Evolutionary conservation across 2,888 invertebrate genomes (phyloP), one percentile per base, ranked within the genome.

Genomic region (Oxyscelio sp.): DNA sequence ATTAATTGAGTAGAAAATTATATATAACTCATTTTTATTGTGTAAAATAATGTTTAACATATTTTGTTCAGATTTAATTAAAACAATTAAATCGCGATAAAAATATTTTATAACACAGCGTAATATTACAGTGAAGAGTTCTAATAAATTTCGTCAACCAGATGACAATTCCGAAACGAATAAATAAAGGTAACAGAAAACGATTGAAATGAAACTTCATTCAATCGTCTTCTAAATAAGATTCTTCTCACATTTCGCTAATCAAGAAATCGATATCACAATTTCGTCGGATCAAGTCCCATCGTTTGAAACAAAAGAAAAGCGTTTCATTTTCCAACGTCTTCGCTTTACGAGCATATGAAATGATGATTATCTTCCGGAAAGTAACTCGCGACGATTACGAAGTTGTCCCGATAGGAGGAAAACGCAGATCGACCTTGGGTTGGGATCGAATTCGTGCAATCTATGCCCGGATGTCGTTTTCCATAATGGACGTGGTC

Each of bases 341-440:
- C 31, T 43, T 68, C 19, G 48, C 38, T 81, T 81, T 81, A 81
- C 52, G 75, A 63, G 63, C 75, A 63, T 75, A 75, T 65, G 65
- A 77, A 71, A 38, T 17, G 63, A 70, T 75, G 70, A 82, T 82
- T 75, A 82, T 77, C 65, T 61, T 65, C 40, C 56, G 70, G 27
- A 61, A 63, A 63, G 73, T 48, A 70, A 43, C 52, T 65, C 71
- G 52, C 66, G 68, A 27, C 54, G 63, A 71, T 68, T 54, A 68
- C 63, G 27, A 27, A 63, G 68, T 43, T 17, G 31, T 4, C 54
- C 40, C 63, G 45, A 45, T 56, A 40, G 52, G 43, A 27, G 27
- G 77, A 61, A 63, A 65, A 63, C 66, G 22, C 5, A 40, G 81
- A 80, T 81, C 83, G 89, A 88, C 89, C 89, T 89, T 89, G 89